A percentile compares a stretch with the other conserved stretches of the same genome.
phyloP scores from a whole-genome alignment of 2,113 vertebrate species.

The Pseudorectes ferrugineus region DNA sequence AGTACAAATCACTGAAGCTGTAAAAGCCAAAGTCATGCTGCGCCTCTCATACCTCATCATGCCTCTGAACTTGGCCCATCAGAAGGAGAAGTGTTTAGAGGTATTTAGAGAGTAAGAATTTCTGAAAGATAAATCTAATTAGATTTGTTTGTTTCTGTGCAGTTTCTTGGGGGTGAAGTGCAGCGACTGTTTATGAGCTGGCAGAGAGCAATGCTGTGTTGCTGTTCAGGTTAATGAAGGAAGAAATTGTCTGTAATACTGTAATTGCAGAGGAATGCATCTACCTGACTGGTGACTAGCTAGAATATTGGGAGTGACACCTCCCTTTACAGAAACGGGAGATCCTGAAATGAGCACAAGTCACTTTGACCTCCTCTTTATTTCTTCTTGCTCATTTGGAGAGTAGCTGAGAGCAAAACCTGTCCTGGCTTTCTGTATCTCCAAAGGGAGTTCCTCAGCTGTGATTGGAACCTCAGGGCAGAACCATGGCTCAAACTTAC shows the following conservation, averaged over 20 bases:
- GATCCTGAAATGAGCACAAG: neutral
- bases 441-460: neutral
- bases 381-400: neutral
- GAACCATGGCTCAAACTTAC: neutral
- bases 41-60: neutral
- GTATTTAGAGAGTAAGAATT: neutral
- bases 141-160: neutral
- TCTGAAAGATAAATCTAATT: neutral
- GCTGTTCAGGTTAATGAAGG: slow-evolving; percentile 11
- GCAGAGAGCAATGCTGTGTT: neutral
- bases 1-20: neutral
- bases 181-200: neutral
- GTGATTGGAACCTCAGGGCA: neutral
- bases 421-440: neutral
- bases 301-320: neutral
- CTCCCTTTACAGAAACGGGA: neutral
- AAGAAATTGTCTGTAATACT: neutral
- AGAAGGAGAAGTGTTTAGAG: neutral
- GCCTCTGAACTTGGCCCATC: neutral
- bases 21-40: neutral
- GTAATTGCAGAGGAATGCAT: neutral
- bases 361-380: neutral
- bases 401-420: neutral
- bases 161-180: neutral
- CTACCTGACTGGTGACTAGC: neutral